phyloP scores from a whole-genome alignment of 1,140 invertebrate species.

The Parapsyche elsis region DNA sequence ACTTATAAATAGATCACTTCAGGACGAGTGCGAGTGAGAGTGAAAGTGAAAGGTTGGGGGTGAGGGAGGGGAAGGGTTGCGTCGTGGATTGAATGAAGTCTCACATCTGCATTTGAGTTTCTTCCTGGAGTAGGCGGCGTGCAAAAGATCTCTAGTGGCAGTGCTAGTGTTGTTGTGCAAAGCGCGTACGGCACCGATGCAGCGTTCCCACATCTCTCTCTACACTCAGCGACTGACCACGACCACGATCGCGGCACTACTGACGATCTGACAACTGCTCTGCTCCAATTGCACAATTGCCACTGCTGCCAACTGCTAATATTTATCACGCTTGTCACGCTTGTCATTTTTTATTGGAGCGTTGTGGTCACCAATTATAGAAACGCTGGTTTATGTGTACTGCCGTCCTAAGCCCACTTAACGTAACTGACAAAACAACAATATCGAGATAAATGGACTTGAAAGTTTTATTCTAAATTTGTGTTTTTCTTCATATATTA shows the following conservation, averaged over 20 bases:
- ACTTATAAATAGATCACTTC: too few species aligned
- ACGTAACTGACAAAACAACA: too few species aligned
- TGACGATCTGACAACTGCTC: not conserved
- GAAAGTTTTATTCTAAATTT: too few species aligned
- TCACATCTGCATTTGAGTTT: constrained; percentile 68
- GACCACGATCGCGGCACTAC: not conserved
- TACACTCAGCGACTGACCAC: too few species aligned
- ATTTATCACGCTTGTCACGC: too few species aligned
- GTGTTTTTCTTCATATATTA: too few species aligned
- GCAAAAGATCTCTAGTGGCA: constrained; percentile 63
- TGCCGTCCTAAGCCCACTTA: too few species aligned
- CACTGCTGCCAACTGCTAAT: not conserved
- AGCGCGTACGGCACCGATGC: constrained; percentile 4
- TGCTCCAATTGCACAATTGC: not conserved
- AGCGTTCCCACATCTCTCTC: not conserved
- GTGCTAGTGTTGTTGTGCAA: not conserved
- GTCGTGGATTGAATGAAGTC: constrained; percentile 54
- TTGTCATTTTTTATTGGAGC: not conserved
- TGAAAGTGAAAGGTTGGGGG: not conserved
- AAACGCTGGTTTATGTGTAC: too few species aligned
- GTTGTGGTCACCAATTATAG: too few species aligned
- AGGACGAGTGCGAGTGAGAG: not conserved
- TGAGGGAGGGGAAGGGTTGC: not conserved
- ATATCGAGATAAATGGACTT: too few species aligned
- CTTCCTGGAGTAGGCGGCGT: constrained; percentile 65